phyloP scores from a whole-genome alignment of 2,888 invertebrate species.

The Philopedon plagiatum region DNA sequence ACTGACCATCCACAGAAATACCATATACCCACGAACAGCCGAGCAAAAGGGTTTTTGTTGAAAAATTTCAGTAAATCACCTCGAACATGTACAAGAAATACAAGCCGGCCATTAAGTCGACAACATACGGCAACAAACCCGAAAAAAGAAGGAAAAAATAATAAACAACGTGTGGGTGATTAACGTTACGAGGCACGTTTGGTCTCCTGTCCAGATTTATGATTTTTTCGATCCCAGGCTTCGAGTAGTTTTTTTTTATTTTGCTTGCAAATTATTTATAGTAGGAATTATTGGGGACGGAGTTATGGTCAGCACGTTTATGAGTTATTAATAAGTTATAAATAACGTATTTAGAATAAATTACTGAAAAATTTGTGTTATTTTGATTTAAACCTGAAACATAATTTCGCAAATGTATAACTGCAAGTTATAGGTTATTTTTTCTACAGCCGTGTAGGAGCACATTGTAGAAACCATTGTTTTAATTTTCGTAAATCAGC shows the following conservation, averaged over 20 bases:
- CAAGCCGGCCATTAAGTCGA: constrained; percentile 43
- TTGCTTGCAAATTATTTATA: neutral
- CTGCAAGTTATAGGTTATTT: too few relatives aligned
- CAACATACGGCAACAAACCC: constrained; percentile 36
- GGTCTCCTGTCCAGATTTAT: constrained; percentile 57
- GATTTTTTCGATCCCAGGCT: constrained; percentile 48
- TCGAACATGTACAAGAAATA: constrained; percentile 43
- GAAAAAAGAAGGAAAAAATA: constrained; percentile 43
- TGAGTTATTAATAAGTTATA: neutral
- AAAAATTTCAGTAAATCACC: constrained; percentile 45
- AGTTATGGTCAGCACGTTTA: neutral
- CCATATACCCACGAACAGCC: constrained; percentile 7
- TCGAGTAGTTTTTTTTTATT: constrained; percentile 6
- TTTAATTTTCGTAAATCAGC: too few relatives aligned
- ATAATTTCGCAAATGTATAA: too few relatives aligned
- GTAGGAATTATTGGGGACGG: neutral
- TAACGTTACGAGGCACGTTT: constrained; percentile 58
- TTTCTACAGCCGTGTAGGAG: too few relatives aligned
- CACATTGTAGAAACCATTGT: too few relatives aligned
- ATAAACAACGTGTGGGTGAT: constrained; percentile 54
- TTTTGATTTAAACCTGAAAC: too few relatives aligned
- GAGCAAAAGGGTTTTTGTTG: neutral
- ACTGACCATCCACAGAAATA: constrained; percentile 12
- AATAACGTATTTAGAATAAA: neutral
- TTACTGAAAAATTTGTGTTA: too few relatives aligned